These are phyloP conservation scores for Bombus confusus DNA, from an alignment of 1,140 invertebrate genomes.

Conservation along the genomic window DNA sequence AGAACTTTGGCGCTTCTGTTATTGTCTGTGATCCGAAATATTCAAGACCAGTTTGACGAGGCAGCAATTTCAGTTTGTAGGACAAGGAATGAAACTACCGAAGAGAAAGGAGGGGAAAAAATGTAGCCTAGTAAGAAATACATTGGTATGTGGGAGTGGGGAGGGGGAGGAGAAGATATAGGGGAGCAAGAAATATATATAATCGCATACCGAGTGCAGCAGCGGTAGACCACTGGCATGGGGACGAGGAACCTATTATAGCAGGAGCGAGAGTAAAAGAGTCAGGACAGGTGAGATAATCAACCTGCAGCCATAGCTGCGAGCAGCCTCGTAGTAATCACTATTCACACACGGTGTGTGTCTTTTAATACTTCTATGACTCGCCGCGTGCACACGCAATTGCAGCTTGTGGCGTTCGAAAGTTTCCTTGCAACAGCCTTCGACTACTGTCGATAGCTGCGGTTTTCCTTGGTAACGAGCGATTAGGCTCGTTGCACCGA, in stretches of 20 bases:
- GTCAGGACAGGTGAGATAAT: conserved; percentile 80
- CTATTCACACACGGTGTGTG: conserved; percentile 72
- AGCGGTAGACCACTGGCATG: conserved; percentile 72
- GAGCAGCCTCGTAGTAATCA: conserved; percentile 76
- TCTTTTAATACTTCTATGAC: conserved; percentile 70
- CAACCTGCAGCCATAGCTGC: conserved; percentile 73
- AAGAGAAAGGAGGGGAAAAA: conserved; percentile 22
- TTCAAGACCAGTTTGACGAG: background rate
- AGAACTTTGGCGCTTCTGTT: too few relatives aligned
- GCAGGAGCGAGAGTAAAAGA: conserved; percentile 79
- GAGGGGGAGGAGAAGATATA: conserved; percentile 41
- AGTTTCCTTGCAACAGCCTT: conserved; percentile 53
- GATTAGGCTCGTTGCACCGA: conserved; percentile 12
- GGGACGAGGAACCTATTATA: conserved; percentile 77
- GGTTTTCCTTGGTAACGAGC: conserved; percentile 53
- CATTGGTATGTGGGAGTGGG: conserved; percentile 28
- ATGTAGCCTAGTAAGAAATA: conserved; percentile 44
- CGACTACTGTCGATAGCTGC: conserved; percentile 44
- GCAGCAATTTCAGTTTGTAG: too few relatives aligned
- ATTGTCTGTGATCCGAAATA: background rate
- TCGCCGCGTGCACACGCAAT: conserved; percentile 34
- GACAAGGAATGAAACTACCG: background rate
- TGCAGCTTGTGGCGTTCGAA: conserved; percentile 19
- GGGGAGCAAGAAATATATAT: conserved; percentile 76
- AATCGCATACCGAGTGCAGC: conserved; percentile 71